Percentiles rank a stretch among this genome's conserved stretches.
These are phyloP conservation scores for Diarsia brunnea DNA, from an alignment of 2,888 invertebrate genomes.

Conservation along the genomic window DNA sequence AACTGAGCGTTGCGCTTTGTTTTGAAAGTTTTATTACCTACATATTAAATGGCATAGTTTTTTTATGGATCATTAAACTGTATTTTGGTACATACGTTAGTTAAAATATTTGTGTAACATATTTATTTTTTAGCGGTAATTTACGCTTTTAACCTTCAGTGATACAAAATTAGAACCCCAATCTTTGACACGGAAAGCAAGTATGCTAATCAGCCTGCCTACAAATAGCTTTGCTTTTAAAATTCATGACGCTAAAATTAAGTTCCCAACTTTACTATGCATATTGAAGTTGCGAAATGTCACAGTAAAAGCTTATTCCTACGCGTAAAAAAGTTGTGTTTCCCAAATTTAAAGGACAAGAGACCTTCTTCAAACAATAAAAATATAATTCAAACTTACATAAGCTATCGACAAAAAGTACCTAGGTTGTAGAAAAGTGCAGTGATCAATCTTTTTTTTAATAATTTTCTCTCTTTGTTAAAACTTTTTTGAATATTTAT, in stretches of 20 bases:
- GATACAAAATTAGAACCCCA: slow-evolving; percentile 10
- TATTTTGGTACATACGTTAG: background rate
- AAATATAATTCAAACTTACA: too few relatives aligned
- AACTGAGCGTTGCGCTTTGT: slow-evolving; percentile 12
- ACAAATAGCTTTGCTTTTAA: slow-evolving; percentile 43
- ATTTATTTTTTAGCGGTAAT: background rate
- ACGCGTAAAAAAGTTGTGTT: slow-evolving; percentile 36
- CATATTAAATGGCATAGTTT: slow-evolving; percentile 8
- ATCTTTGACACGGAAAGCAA: slow-evolving; percentile 44
- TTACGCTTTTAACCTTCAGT: background rate
- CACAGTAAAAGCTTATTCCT: slow-evolving; percentile 31
- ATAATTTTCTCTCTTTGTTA: too few relatives aligned
- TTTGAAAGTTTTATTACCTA: slow-evolving; percentile 15
- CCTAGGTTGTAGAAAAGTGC: background rate
- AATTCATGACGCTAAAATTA: slow-evolving; percentile 46
- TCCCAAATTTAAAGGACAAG: slow-evolving; percentile 6
- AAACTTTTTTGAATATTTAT: too few relatives aligned
- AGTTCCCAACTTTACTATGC: slow-evolving; percentile 50
- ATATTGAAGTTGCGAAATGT: slow-evolving; percentile 38
- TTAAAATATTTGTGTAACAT: slow-evolving; percentile 2
- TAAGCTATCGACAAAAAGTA: background rate
- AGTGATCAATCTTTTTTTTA: too few relatives aligned
- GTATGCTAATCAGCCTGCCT: slow-evolving; percentile 47
- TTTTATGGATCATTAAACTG: slow-evolving; percentile 17
- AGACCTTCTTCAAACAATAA: too few relatives aligned